Evolutionary conservation across 2,797 vertebrate genomes (phyloP).

Genomic region (Crocidura indochinensis): DNA sequence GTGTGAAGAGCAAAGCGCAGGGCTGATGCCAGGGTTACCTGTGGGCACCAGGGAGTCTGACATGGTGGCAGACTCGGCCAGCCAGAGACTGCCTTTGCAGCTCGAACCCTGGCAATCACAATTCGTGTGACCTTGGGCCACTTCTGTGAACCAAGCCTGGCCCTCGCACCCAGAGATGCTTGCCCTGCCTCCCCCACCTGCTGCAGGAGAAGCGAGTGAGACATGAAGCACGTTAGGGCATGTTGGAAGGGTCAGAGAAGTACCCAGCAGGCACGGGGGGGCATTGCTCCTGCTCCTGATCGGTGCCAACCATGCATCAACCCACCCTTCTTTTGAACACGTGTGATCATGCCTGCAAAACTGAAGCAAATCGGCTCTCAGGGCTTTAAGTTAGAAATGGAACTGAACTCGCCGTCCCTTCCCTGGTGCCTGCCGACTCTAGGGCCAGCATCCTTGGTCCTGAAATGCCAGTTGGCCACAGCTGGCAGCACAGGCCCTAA

Average conservation of each 20-base stretch:
- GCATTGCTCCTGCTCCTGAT: neutral
- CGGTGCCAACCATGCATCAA: neutral
- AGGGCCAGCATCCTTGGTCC: neutral
- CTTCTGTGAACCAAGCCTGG: neutral
- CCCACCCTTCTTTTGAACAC: neutral
- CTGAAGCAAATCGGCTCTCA: neutral
- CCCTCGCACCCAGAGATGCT: no score
- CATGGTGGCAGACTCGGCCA: neutral
- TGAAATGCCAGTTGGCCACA: constrained; percentile 10
- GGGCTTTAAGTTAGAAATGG: constrained; percentile 10
- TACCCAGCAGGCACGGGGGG: neutral
- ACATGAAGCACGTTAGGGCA: neutral
- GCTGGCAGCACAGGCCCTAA: neutral
- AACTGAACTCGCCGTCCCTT: neutral
- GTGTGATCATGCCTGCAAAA: neutral
- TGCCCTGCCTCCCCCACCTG: neutral
- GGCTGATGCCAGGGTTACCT: constrained; percentile 27
- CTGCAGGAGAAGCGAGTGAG: neutral
- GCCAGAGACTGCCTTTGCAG: neutral
- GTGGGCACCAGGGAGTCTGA: neutral
- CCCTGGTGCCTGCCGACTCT: neutral
- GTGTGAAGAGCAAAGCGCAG: constrained; percentile 29
- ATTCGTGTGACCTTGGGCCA: constrained; percentile 5
- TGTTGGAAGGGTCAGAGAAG: constrained; percentile 1
- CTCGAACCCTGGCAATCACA: neutral